phyloP scores from a whole-genome alignment of 2,113 vertebrate genomes.

The Macrotus californicus region DNA sequence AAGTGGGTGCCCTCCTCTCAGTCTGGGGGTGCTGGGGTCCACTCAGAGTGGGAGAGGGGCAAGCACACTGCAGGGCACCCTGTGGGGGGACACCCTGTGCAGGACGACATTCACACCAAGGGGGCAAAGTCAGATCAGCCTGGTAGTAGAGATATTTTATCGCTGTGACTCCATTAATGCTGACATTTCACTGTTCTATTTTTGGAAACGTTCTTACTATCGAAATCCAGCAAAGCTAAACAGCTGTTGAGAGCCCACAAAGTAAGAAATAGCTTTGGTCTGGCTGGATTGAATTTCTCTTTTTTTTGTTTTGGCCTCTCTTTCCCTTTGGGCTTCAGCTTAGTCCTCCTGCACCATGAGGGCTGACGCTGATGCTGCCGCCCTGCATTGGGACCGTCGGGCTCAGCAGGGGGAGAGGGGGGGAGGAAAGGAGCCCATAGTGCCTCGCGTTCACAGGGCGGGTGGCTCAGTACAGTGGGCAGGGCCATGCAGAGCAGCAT shows the following conservation, averaged over 20 bases:
- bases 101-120: not conserved
- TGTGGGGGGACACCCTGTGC: not conserved
- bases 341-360: constrained; percentile 71
- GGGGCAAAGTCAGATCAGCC: constrained; percentile 46
- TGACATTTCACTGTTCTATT: constrained; percentile 79
- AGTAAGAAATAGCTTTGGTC: constrained; percentile 62
- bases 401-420: constrained; percentile 64
- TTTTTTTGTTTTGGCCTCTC: constrained; percentile 67
- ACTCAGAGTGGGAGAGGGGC: not conserved
- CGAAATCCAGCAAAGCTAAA: constrained; percentile 70
- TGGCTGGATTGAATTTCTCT: constrained; percentile 66
- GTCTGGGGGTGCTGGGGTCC: no score
- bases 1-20: not conserved
- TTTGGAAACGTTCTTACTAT: constrained; percentile 75
- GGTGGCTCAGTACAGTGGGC: not conserved
- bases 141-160: constrained; percentile 55
- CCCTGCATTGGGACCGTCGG: constrained; percentile 38
- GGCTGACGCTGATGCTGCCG: constrained; percentile 75
- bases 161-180: constrained; percentile 70
- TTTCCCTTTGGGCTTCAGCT: constrained; percentile 72
- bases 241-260: constrained; percentile 70
- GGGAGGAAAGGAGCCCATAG: constrained; percentile 8
- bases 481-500: not conserved
- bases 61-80: not conserved
- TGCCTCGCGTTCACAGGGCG: not conserved